Evolutionary conservation across 2,113 vertebrate species (phyloP).

Genomic region (Xiphias gladius): DNA sequence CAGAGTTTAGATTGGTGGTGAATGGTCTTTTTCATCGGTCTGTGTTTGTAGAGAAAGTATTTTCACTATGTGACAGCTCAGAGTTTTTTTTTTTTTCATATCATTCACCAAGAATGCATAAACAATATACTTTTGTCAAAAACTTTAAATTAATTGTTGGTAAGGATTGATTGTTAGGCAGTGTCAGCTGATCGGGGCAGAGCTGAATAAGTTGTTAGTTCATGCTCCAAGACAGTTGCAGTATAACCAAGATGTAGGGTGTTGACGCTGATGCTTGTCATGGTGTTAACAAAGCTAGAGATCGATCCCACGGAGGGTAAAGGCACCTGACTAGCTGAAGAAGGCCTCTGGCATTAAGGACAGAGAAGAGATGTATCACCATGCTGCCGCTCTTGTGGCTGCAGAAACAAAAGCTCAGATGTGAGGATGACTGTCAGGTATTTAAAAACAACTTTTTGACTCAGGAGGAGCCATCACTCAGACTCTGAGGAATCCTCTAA

Average conservation of each 20-base stretch:
- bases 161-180: not conserved
- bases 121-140: not conserved
- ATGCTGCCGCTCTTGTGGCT: not conserved
- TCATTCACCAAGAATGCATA: not conserved
- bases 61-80: not conserved
- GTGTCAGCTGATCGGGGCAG: not conserved
- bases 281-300: not conserved
- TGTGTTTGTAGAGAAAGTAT: not conserved
- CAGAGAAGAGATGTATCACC: not conserved
- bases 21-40: not conserved
- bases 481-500: not conserved
- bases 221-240: not conserved
- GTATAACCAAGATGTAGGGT: not conserved
- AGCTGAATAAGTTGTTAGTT: not conserved
- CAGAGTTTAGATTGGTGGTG: not conserved
- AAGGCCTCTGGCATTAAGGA: not conserved
- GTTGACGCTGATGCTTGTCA: not conserved
- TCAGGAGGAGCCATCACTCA: not conserved
- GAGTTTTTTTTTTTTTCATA: not conserved
- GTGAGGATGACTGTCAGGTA: not conserved
- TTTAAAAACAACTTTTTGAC: not conserved
- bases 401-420: not conserved
- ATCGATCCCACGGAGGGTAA: not conserved
- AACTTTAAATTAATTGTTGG: not conserved
- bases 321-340: not conserved